These are phyloP conservation scores for Cassiopea andromeda DNA, from an alignment of 30 jellyfish, hydroid and myxozoan species.

Conservation along the genomic window DNA sequence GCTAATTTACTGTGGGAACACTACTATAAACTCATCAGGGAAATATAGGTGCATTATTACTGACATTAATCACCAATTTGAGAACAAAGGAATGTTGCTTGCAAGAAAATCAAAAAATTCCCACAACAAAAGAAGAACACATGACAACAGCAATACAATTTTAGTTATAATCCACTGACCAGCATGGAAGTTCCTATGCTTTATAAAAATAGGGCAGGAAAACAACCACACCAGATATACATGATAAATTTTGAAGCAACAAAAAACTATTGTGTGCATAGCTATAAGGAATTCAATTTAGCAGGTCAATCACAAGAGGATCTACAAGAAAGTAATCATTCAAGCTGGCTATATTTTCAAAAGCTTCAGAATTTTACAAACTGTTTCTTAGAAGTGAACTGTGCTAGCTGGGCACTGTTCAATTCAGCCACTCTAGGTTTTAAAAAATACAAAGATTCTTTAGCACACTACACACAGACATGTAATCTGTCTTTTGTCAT, in stretches of 20 bases:
- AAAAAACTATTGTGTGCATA: neutral
- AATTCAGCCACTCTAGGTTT: no score
- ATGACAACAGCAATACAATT: neutral
- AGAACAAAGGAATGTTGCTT: neutral
- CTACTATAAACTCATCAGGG: neutral
- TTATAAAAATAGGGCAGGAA: constrained; percentile 3
- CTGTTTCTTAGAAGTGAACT: no score
- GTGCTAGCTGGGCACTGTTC: no score
- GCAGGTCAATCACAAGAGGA: no score
- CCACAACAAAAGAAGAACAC: neutral
- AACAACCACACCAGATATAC: neutral
- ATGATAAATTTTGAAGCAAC: neutral
- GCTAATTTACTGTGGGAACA: constrained; percentile 1
- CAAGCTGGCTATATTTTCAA: no score
- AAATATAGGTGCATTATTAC: neutral
- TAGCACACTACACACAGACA: no score
- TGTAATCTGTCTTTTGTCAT: no score
- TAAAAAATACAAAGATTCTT: no score
- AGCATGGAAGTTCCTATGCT: neutral
- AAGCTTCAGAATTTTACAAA: no score
- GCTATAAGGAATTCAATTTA: no score
- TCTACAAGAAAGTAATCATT: no score
- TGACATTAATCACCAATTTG: neutral
- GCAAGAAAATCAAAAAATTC: neutral
- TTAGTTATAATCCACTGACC: neutral